Conservation (phyloP, 2,797 vertebrate species). For the Cygnus olor region DNA sequence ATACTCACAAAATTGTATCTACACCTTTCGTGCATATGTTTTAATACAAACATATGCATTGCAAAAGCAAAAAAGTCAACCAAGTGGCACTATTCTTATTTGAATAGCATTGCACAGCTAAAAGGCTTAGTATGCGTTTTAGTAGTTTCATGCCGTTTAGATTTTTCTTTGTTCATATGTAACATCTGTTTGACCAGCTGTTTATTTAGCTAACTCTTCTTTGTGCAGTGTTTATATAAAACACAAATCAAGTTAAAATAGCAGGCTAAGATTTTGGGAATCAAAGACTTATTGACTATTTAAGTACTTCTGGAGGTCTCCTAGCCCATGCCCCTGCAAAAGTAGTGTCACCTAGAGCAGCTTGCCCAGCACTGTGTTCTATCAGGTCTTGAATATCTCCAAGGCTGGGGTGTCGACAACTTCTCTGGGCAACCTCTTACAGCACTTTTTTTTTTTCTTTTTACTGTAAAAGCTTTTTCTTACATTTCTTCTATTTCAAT, state of each 20-base stretch:
- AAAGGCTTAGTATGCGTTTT: rapidly evolving
- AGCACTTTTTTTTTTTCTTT: too few species aligned
- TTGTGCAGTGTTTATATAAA: neutral
- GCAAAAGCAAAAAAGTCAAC: neutral
- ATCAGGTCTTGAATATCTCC: neutral
- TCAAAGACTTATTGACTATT: neutral
- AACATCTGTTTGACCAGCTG: neutral
- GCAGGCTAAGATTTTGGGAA: neutral
- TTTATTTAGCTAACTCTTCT: neutral
- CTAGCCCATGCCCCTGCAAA: neutral
- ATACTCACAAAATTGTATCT: neutral
- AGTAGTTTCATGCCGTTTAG: neutral
- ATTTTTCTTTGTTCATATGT: neutral
- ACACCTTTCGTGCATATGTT: neutral
- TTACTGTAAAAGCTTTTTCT: neutral
- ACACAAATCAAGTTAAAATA: neutral
- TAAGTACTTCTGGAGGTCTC: neutral
- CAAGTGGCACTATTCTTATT: neutral
- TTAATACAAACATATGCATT: neutral
- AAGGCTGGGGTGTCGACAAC: neutral
- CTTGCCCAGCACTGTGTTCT: neutral
- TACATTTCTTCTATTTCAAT: neutral
- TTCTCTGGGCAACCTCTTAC: neutral
- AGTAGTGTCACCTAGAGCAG: too few species aligned
- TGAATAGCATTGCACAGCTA: neutral